These are phyloP conservation scores for Tetrapedia diversipes DNA, from an alignment of 2,888 invertebrate genomes.

Conservation along the genomic window DNA sequence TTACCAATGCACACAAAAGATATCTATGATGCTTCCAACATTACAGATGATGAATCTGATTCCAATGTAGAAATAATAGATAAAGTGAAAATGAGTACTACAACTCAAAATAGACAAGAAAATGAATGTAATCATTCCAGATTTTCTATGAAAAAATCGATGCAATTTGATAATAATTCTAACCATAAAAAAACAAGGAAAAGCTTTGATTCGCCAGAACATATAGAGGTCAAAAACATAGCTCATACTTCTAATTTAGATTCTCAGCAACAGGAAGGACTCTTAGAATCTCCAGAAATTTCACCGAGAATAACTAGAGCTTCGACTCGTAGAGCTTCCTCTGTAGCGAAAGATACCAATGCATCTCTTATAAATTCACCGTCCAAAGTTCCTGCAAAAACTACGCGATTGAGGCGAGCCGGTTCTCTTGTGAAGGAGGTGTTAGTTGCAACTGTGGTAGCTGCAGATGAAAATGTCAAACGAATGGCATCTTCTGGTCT, in stretches of 20 bases:
- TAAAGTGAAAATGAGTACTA: background rate
- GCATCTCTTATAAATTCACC: slow-evolving; percentile 28
- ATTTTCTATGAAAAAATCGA: slow-evolving; percentile 3
- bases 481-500: slow-evolving; percentile 10
- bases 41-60: slow-evolving; percentile 73
- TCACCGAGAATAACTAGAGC: slow-evolving; percentile 61
- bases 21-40: slow-evolving; percentile 38
- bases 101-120: background rate
- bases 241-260: background rate
- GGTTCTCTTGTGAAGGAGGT: slow-evolving; percentile 69
- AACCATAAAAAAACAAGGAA: slow-evolving; percentile 15
- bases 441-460: slow-evolving; percentile 26
- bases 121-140: background rate
- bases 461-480: slow-evolving; percentile 24
- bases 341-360: slow-evolving; percentile 56
- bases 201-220: background rate
- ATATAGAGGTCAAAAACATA: background rate
- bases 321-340: slow-evolving; percentile 70
- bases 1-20: background rate
- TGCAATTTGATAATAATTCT: slow-evolving; percentile 24
- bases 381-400: slow-evolving; percentile 6
- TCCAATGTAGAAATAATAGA: slow-evolving; percentile 40
- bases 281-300: background rate
- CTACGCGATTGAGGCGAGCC: slow-evolving; percentile 57
- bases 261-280: too few relatives aligned